phyloP scores from a whole-genome alignment of 1,140 invertebrate species.

The Melanaphis sacchari region DNA sequence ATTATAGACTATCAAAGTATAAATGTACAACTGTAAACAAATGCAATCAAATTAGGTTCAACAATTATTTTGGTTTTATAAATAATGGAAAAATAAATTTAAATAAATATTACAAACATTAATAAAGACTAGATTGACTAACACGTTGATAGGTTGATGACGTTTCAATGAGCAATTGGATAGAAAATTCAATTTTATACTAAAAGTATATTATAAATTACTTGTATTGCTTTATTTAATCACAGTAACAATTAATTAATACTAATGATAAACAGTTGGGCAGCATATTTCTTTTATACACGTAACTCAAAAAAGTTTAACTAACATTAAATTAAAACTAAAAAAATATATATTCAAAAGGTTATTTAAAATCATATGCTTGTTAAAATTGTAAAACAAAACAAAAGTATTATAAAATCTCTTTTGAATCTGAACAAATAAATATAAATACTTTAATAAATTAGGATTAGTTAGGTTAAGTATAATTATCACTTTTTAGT shows the following conservation, averaged over 20 bases:
- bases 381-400: no score
- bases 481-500: not conserved
- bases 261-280: not conserved
- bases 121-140: not conserved
- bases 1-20: constrained; percentile 9
- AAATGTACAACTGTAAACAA: not conserved
- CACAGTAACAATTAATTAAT: not conserved
- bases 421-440: no score
- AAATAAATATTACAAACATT: constrained; percentile 8
- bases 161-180: constrained; percentile 22
- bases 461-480: not conserved
- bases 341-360: not conserved
- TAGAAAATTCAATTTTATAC: not conserved
- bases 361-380: not conserved
- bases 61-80: not conserved
- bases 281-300: not conserved
- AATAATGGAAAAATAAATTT: not conserved
- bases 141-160: not conserved
- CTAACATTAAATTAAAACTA: not conserved
- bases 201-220: not conserved
- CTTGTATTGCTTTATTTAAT: not conserved
- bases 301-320: not conserved
- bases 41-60: not conserved
- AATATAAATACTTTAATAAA: not conserved
- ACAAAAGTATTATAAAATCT: no score